phyloP scores from a whole-genome alignment of 1,140 invertebrate genomes.

The Oncopeltus fasciatus region DNA sequence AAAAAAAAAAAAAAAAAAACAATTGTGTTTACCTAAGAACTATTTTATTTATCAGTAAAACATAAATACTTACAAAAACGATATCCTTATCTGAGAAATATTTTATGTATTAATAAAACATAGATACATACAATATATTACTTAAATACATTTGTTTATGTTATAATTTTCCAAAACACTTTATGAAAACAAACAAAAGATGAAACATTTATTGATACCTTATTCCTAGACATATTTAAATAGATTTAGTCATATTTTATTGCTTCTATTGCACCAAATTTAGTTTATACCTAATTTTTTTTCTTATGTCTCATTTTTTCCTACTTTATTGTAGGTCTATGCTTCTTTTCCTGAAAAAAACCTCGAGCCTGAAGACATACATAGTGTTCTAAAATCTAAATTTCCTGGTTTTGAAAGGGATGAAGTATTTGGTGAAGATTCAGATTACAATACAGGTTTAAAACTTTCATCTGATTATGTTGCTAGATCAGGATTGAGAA shows the following conservation, averaged over 20 bases:
- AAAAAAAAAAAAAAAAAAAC: too few species aligned
- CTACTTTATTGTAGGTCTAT: conserved; percentile 32
- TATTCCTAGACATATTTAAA: background rate
- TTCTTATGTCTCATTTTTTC: conserved; percentile 19
- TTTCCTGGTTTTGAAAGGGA: conserved; percentile 50
- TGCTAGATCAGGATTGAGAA: conserved; percentile 59
- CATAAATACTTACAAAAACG: too few species aligned
- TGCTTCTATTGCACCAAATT: background rate
- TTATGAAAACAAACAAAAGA: background rate
- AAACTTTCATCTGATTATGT: conserved; percentile 73
- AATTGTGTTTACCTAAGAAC: too few species aligned
- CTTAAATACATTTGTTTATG: too few species aligned
- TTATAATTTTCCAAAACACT: too few species aligned
- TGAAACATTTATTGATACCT: background rate
- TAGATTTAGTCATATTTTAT: background rate
- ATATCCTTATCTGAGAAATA: too few species aligned
- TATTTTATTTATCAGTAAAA: too few species aligned
- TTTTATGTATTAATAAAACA: too few species aligned
- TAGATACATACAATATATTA: too few species aligned
- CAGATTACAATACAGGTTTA: conserved; percentile 80
- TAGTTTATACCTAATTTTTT: background rate
- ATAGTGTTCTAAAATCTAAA: conserved; percentile 51
- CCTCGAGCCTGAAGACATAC: conserved; percentile 48
- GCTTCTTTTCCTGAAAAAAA: conserved; percentile 31
- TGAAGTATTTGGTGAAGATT: conserved; percentile 73